A percentile compares a stretch with the other conserved stretches of the same genome.
phyloP scores from a whole-genome alignment of 2,888 invertebrate genomes.

The Aporophyla nigra region DNA sequence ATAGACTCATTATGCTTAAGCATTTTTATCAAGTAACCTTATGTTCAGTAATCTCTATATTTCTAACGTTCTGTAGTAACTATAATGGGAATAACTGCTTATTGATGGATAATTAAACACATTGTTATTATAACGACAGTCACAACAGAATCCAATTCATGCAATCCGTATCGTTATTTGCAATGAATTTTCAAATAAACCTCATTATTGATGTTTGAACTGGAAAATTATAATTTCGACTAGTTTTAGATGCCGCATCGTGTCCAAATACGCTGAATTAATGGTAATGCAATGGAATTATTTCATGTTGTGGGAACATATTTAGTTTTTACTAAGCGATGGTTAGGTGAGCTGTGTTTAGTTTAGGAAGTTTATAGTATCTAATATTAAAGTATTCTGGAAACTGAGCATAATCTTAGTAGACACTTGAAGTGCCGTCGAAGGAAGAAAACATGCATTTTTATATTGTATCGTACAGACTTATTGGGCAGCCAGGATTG shows the following conservation, averaged over 20 bases:
- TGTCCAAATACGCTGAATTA: constrained; percentile 28
- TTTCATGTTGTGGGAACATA: neutral
- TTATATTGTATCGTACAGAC: neutral
- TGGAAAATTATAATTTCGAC: constrained; percentile 67
- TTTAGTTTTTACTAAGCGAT: neutral
- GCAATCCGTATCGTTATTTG: constrained; percentile 61
- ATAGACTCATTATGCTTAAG: too few relatives aligned
- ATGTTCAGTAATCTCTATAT: neutral
- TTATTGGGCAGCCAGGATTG: neutral
- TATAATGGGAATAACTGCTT: constrained; percentile 25
- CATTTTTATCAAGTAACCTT: neutral
- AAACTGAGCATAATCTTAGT: neutral
- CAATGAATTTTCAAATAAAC: constrained; percentile 70
- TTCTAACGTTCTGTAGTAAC: neutral
- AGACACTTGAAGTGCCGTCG: neutral
- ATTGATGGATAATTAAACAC: constrained; percentile 54
- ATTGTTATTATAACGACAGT: constrained; percentile 59
- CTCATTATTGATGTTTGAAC: constrained; percentile 60
- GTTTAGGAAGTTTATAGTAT: neutral
- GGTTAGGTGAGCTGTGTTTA: neutral
- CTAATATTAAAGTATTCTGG: too few relatives aligned
- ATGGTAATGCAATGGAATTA: constrained; percentile 10
- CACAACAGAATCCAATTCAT: constrained; percentile 66
- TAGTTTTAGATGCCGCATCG: constrained; percentile 40
- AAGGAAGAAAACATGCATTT: neutral